Evolutionary conservation across 1,140 invertebrate genomes (phyloP).

Genomic region (Zelostemma sp.): DNA sequence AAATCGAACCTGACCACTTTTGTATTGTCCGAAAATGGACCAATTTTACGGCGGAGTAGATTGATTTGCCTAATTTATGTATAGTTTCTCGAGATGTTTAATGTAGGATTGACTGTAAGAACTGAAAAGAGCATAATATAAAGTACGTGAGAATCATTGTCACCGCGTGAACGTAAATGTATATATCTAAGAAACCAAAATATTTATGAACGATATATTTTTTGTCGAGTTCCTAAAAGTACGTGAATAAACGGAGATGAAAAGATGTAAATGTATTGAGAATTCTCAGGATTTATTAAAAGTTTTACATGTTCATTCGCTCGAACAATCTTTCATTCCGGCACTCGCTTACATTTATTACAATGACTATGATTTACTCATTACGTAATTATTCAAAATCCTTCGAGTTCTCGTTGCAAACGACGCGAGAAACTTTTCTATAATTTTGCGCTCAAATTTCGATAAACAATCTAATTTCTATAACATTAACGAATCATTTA

Average conservation of each 20-base stretch:
- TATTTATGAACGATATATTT: neutral
- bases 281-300: slow-evolving; percentile 66
- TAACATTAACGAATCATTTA: slow-evolving; percentile 34
- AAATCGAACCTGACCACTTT: slow-evolving; percentile 21
- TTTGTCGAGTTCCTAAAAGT: slow-evolving; percentile 4
- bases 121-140: slow-evolving; percentile 1
- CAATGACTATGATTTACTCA: slow-evolving; percentile 44
- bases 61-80: neutral
- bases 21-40: slow-evolving; percentile 23
- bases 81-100: neutral
- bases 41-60: neutral
- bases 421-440: slow-evolving; percentile 21
- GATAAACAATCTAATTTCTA: slow-evolving; percentile 35
- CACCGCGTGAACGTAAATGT: neutral
- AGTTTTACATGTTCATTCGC: slow-evolving; percentile 58
- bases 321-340: slow-evolving; percentile 30
- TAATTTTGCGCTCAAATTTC: slow-evolving; percentile 17
- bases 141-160: neutral
- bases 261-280: slow-evolving; percentile 41
- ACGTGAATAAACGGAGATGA: neutral
- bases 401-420: slow-evolving; percentile 25
- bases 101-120: slow-evolving; percentile 3
- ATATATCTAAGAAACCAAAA: slow-evolving; percentile 3
- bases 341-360: slow-evolving; percentile 39
- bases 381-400: slow-evolving; percentile 55